phyloP scores from a whole-genome alignment of 2,797 vertebrate species.

The Acipenser transmontanus region DNA sequence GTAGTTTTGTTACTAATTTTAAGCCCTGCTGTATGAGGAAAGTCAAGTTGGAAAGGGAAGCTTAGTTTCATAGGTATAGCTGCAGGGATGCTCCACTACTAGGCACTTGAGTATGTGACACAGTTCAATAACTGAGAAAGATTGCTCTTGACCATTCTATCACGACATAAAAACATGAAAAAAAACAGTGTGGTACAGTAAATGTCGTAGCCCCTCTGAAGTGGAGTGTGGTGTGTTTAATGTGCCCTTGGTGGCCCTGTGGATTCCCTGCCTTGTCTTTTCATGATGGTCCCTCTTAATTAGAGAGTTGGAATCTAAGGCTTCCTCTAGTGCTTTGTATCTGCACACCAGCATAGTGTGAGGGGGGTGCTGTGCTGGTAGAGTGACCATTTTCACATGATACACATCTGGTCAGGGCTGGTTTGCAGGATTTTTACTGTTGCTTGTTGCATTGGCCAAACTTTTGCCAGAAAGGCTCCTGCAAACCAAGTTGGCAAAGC shows the following conservation, averaged over 20 bases:
- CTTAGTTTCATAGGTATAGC: too few species aligned
- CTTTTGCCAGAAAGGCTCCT: constrained; percentile 52
- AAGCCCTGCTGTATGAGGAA: too few species aligned
- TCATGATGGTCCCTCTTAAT: constrained; percentile 67
- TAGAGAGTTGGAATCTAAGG: constrained; percentile 63
- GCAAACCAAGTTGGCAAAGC: constrained; percentile 50
- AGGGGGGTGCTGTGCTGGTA: too few species aligned
- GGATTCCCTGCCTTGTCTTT: constrained; percentile 68
- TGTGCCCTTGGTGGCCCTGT: constrained; percentile 64
- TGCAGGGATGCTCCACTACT: too few species aligned
- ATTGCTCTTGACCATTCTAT: too few species aligned
- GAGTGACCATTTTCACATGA: constrained; percentile 29
- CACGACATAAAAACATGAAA: too few species aligned
- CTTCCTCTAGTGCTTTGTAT: constrained; percentile 30
- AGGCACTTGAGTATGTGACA: too few species aligned
- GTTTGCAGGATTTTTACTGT: constrained; percentile 51
- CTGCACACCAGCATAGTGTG: too few species aligned
- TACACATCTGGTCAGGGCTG: constrained; percentile 48
- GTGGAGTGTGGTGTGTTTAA: constrained; percentile 65
- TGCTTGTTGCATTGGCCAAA: constrained; percentile 59
- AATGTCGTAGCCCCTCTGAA: constrained; percentile 45
- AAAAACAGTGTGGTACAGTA: too few species aligned
- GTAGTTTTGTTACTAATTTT: too few species aligned
- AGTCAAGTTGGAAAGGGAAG: too few species aligned
- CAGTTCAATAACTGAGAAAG: too few species aligned